Conservation (phyloP, 1,140 invertebrate species). For the Amphibalanus amphitrite region DNA sequence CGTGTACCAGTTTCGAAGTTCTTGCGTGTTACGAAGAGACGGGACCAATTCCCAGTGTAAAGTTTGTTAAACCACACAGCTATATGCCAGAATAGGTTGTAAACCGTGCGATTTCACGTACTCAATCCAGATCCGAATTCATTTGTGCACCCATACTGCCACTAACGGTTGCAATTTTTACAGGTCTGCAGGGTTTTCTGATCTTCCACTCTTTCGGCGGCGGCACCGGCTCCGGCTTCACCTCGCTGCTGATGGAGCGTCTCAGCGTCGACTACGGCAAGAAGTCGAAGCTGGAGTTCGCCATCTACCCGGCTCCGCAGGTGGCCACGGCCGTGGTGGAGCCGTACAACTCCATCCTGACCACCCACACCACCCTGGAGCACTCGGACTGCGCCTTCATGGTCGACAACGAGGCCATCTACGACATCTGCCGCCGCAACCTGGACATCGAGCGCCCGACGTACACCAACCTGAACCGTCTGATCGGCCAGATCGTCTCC, state of each 20-base stretch:
- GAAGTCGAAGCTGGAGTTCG: slow-evolving; percentile 69
- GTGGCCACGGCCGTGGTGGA: slow-evolving; percentile 35
- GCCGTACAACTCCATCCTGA: slow-evolving; percentile 50
- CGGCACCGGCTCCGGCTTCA: slow-evolving; percentile 73
- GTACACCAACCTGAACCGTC: slow-evolving; percentile 56
- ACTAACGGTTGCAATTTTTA: too few relatives aligned
- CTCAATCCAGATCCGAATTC: too few relatives aligned
- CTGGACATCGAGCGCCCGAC: slow-evolving; percentile 70
- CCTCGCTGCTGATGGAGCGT: slow-evolving; percentile 69
- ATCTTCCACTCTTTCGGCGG: slow-evolving; percentile 85
- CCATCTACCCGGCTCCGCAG: slow-evolving; percentile 68
- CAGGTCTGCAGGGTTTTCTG: slow-evolving; percentile 58
- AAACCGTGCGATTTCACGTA: too few relatives aligned
- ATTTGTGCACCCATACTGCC: too few relatives aligned
- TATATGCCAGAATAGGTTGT: too few relatives aligned
- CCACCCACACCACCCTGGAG: slow-evolving; percentile 59
- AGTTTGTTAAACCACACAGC: too few relatives aligned
- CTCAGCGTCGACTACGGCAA: slow-evolving; percentile 78
- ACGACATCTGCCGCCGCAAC: slow-evolving; percentile 76
- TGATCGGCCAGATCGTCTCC: slow-evolving; percentile 70
- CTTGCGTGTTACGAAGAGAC: too few relatives aligned
- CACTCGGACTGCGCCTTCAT: slow-evolving; percentile 71
- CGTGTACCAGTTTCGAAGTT: too few relatives aligned
- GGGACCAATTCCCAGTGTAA: too few relatives aligned
- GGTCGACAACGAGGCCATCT: slow-evolving; percentile 77